Base-by-base conservation (phyloP, 2,888 invertebrate genomes). In the Amphipyra tragopoginis region DNA sequence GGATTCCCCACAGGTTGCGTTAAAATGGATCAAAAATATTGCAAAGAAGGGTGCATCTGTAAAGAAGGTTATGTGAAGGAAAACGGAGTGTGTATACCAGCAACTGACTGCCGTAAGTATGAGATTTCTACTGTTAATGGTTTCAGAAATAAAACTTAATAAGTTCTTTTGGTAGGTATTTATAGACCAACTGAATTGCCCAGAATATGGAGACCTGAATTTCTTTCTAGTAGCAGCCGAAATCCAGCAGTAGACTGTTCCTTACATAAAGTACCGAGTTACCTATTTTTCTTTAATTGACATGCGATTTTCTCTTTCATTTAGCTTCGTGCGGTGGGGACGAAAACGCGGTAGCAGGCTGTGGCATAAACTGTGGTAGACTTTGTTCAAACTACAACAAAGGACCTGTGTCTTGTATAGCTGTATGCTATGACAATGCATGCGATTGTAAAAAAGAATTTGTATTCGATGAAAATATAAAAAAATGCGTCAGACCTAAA, bases 391-490 rank as follows among this genome's bases (percentile, higher is more conserved):
- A 81, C 34, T 66, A 72, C 34, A 64, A 68, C 6, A 54, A 67
- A 10, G 44, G 15, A n/a, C 45, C 52, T 0, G 13, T 56, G 7
- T 14, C 40, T 5, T 81, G 82, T 39, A 42, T 54, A 7, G 13
- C 7, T n/a, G 56, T 48, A 13, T 83, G 83, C 45, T 0, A n/a
- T 9, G 2, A 26, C 0, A 80, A 84, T 42, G 70, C 65, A 0
- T 85, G 85, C 38, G 81, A 83, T 36, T 85, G 85, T 43, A 80
- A 60, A 62, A n/a, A 76, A 5, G 76, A 54, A 0, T 81, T 45
- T 38, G 74, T 77, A 0, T 74, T 48, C 0, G 82, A 86, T 15
- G 68, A 68, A 4, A 73, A 75, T 47, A 53, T 21, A 2, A 33
- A 66, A 1, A 77, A 66, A 55, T 85, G 85, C 52, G 82, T 83